Evolutionary conservation across 2,888 invertebrate genomes (phyloP).

Genomic region (Hydropsyche betteni): DNA sequence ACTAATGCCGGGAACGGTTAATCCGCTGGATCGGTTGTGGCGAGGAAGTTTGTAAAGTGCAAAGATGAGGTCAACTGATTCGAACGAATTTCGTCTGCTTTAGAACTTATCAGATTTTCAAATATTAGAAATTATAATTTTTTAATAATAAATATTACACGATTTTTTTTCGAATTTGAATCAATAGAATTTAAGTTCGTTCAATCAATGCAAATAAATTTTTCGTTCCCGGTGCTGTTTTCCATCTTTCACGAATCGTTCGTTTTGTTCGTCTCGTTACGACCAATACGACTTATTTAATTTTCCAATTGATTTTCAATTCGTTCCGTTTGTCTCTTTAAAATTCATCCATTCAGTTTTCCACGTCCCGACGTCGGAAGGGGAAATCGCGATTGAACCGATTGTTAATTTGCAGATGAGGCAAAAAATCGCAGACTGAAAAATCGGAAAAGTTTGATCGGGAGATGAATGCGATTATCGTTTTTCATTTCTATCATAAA

Average conservation of each 20-base stretch:
- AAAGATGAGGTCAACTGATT: no score
- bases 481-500: background rate
- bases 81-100: no score
- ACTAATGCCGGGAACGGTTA: no score
- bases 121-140: no score
- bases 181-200: no score
- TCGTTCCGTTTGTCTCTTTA: constrained; percentile 42
- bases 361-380: constrained; percentile 5
- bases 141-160: no score
- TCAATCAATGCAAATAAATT: background rate
- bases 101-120: no score
- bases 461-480: background rate
- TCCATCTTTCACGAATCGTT: constrained; percentile 31
- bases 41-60: no score
- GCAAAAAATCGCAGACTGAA: background rate
- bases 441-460: no score
- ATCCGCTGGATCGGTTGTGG: no score
- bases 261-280: constrained; percentile 40
- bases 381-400: constrained; percentile 31
- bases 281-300: constrained; percentile 38
- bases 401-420: constrained; percentile 29
- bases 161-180: no score
- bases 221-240: background rate
- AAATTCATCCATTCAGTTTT: constrained; percentile 40
- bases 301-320: constrained; percentile 48